Base-by-base conservation (phyloP, 2,888 invertebrate species). In the Neoitamus cyanurus region DNA sequence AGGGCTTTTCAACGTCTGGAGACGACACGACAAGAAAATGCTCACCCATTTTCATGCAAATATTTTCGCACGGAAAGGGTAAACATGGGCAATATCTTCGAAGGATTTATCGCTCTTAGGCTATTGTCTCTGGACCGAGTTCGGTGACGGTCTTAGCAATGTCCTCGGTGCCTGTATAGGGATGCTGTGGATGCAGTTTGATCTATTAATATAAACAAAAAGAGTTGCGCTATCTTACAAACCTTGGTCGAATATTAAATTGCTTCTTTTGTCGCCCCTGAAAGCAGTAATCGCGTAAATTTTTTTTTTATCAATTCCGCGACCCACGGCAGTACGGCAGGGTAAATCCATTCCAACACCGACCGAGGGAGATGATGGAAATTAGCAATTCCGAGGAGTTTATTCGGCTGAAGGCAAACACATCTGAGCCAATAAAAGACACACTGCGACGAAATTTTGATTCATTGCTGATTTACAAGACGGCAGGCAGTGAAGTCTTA, bases 381-480 rank as follows among this genome's bases (percentile, higher is more conserved):
- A 80, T 80, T 80, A 31, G 58, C 78, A 80, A 58, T 77, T 77
- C 46, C 25, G 28, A 46, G 30, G 46, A 77, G 42, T 46, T 77
- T 36, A 36, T 73, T 75, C 42, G 28, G 37, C 37, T 80, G 31
- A 80, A 80, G 58, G 31, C 31, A 80, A 80, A 34, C 78, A 80
- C 78, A 80, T 30, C 78, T 80, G 78, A 80, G 78, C 78, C 78
- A 80, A 80, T 80, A 80, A 80, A 58, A 58, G 78, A 80, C 78
- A 58, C 58, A 58, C 78, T 80, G 78, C 78, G 78, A 80, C 78
- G 31, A 80, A 80, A 80, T 80, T 80, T 58, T 80, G 78, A 80
- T 80, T 80, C 78, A 80, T 80, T 58, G 78, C 78, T 80, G 78
- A 80, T 80, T 80, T 80, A 80, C 78, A 58, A 58, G 78, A 80